Conservation (phyloP, 2,113 vertebrate genomes). For the Tachycineta bicolor region DNA sequence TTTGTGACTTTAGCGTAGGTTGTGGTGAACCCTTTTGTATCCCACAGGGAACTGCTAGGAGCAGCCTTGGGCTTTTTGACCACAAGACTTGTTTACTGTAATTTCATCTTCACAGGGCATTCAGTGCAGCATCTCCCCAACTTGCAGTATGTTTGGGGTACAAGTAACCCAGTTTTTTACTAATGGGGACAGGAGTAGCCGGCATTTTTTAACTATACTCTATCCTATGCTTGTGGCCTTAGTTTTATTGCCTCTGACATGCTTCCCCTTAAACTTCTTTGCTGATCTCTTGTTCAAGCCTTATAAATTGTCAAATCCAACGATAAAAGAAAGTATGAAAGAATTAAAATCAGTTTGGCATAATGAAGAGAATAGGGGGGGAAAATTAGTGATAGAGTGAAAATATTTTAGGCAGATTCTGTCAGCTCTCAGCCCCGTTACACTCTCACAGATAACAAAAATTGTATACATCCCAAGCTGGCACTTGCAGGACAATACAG, state of each 20-base stretch:
- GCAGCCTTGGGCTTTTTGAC: background rate
- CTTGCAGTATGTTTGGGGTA: background rate
- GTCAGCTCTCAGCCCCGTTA: background rate
- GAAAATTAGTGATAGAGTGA: background rate
- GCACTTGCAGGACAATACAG: background rate
- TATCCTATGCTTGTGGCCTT: background rate
- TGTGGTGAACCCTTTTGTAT: slow-evolving; percentile 6
- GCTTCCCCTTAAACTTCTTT: background rate
- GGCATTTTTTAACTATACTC: background rate
- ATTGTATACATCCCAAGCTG: accelerated
- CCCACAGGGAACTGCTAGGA: background rate
- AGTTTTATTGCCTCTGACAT: background rate
- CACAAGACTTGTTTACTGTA: slow-evolving; percentile 32
- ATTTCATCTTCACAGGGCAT: background rate
- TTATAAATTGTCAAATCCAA: background rate
- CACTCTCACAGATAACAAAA: background rate
- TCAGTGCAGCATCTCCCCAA: background rate
- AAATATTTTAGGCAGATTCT: background rate
- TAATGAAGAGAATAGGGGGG: background rate
- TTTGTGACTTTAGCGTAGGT: background rate
- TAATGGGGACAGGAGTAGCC: background rate
- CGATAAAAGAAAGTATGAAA: background rate
- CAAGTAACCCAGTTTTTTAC: background rate
- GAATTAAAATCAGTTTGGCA: background rate
- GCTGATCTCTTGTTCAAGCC: background rate